Evolutionary conservation across 1,140 invertebrate genomes (phyloP), one percentile per base, ranked within the genome.

Genomic region (Lasioglossum baleicum): DNA sequence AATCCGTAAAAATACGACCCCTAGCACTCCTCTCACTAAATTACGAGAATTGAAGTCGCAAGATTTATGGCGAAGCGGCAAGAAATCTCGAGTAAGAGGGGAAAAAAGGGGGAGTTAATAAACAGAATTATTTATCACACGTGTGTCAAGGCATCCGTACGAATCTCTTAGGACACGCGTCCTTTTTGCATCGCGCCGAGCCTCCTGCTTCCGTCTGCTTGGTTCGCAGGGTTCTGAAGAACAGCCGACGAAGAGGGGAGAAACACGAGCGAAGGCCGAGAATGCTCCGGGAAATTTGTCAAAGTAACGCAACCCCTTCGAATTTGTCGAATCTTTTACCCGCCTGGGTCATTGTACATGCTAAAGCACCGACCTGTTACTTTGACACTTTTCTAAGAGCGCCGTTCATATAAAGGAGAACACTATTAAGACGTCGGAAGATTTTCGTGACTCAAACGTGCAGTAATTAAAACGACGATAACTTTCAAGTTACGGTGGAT

Each of bases 81-180:
- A 65, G 68, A 72, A 64, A 35, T 31, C 17, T 31, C n/a, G 31
- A 7, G 13, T 20, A 31, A 48, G 44, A 26, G 26, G 51, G 26
- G n/a, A 76, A 77, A 53, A 31, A 75, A 7, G 56, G 56, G 56
- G 42, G 58, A 81, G 63, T 77, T 72, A 84, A 85, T 85, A 85
- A 85, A 83, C 82, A 85, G 83, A 85, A 84, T 85, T 85, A 85
- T 85, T 85, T 85, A 84, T 85, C 73, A 84, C 82, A 53, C 58
- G 82, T 74, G 53, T 51, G 63, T 76, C 70, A 58, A 61, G 64
- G 70, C 11, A 84, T 70, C 67, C 63, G 51, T 85, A 69, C 78
- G 79, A 70, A 83, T 83, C 72, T 74, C 77, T n/a, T 35, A 75
- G 68, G 72, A 85, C 66, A 81, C 66, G 75, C 71, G 63, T 85